Evolutionary conservation across 1,140 invertebrate species (phyloP), one percentile per base, ranked within the genome.

Genomic region (Dendroctonus valens): DNA sequence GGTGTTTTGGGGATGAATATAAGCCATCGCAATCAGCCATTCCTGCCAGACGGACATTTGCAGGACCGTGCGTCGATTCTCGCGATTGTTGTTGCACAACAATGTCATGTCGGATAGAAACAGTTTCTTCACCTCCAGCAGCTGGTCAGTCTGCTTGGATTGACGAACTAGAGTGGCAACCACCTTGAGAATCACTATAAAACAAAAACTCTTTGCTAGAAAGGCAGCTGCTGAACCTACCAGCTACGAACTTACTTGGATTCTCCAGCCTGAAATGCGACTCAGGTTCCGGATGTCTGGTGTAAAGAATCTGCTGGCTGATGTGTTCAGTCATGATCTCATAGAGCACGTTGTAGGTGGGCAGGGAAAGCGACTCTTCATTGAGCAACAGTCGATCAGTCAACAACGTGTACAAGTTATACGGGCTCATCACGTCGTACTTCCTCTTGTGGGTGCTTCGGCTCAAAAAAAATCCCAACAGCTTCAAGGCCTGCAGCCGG

Each of bases 21-120:
- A 98, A 37, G 96, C 94, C 88, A 99, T 90, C 5, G 96, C 95
- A 72, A 99, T 99, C 1, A 99, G 83, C 97, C 97, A 99, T 77
- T 99, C 97, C 82, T 99, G 97, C 97, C 97, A 99, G 0, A 99
- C 97, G 6, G 96, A 99, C 97, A 99, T 99, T 82, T 99, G 97
- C 9, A 99, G 83, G 2, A 99, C 94, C 0, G 94, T 99, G 69
- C 96, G 82, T 54, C 97, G 81, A 81, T 99, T 99, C 78, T 99
- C 97, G 14, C 95, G 84, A 78, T 97, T 98, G 77, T 97, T 97
- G 76, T 96, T 97, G 79, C 97, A 99, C 12, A 99, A 81, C 58
- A 97, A 82, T 5, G 95, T 99, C 89, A 99, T 96, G 79, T 99
- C 97, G 11, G 93, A 95, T 4, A 99, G 85, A 79, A 99, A 99